phyloP scores from a whole-genome alignment of 2,113 vertebrate species.

The Bufo bufo region DNA sequence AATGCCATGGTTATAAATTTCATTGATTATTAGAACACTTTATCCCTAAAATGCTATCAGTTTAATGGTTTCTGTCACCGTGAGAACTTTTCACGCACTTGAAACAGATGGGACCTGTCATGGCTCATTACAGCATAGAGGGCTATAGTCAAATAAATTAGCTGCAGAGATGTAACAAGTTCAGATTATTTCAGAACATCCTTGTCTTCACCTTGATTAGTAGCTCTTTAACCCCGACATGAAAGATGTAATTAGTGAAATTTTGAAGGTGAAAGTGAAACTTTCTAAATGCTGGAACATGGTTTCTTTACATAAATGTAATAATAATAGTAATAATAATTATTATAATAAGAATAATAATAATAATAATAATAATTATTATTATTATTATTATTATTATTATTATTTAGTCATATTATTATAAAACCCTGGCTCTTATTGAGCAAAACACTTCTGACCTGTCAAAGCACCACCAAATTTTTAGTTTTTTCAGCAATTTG shows the following conservation, averaged over 20 bases:
- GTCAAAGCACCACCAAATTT: too few species aligned
- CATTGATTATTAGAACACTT: conserved; percentile 46
- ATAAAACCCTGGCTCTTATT: too few species aligned
- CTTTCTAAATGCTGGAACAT: neutral
- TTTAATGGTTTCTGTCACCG: conserved; percentile 55
- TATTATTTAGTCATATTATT: too few species aligned
- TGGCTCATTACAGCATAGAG: conserved; percentile 53
- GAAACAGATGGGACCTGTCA: conserved; percentile 55
- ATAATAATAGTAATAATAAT: neutral
- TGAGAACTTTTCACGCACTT: conserved; percentile 45
- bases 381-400: too few species aligned
- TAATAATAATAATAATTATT: neutral
- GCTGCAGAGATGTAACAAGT: conserved; percentile 49
- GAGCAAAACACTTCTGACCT: too few species aligned
- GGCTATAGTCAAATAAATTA: conserved; percentile 45
- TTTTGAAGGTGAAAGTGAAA: neutral
- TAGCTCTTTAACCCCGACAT: conserved; percentile 48
- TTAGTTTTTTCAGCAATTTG: too few species aligned
- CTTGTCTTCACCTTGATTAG: conserved; percentile 53
- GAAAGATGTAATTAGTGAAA: conserved; percentile 3
- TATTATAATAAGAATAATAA: neutral
- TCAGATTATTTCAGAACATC: conserved; percentile 50
- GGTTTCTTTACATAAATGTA: neutral
- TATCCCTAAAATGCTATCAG: conserved; percentile 19
- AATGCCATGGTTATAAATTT: conserved; percentile 3